Evolutionary conservation across 2,888 invertebrate genomes (phyloP), one percentile per base, ranked within the genome.

Genomic region (Cabera pusaria): DNA sequence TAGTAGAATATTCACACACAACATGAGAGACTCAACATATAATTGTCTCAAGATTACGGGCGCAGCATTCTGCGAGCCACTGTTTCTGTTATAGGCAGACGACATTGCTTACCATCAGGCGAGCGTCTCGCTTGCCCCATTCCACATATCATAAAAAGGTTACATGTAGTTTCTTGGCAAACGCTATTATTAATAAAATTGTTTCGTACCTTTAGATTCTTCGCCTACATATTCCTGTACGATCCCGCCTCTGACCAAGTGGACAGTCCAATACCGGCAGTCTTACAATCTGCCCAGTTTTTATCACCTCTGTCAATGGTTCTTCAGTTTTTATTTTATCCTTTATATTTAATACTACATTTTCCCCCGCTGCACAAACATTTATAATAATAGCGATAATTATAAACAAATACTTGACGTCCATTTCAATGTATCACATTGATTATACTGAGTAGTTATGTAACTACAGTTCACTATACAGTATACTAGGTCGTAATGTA

Each of bases 241-340:
- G n/a, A n/a, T 84, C 84, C 7, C 72, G 64, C 35, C 67, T 66
- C 27, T 68, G 58, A 2, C 75, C 72, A 2, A 51, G 38, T 1
- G 60, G 64, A 32, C 84, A 84, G 35, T 54, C 52, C 10, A 81
- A 44, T 14, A 70, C 66, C 6, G 79, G 84, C 9, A 84, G 63
- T 56, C 73, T 61, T 47, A 84, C 82, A 32, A 84, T 66, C 64
- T 81, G 80, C 37, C 72, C 49, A 14, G 62, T 49, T 32, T 71
- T 44, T 18, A 70, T 29, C 6, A 25, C 44, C 34, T 54, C 54
- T 3, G 44, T 56, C 0, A 55, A n/a, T n/a, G n/a, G n/a, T n/a
- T n/a, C n/a, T 52, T 2, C 64, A 46, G 53, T 52, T 6, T 59
- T 56, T 9, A 76, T 55, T 46, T 74, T 78, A 0, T 78, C 75